Percentiles rank a stretch among this genome's conserved stretches.
phyloP scores from a whole-genome alignment of 2,888 invertebrate genomes.

The Limnephilus lunatus region DNA sequence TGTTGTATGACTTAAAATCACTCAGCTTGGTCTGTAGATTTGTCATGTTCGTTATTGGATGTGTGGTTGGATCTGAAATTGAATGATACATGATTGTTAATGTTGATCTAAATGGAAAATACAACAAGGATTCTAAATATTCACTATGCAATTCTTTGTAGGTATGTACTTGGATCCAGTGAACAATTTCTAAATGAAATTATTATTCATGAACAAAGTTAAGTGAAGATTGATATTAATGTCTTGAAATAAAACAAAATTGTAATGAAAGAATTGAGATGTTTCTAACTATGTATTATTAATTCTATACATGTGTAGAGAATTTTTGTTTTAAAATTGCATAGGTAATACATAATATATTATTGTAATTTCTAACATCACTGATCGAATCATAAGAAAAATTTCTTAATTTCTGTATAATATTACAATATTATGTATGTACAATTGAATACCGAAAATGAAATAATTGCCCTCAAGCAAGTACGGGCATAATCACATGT shows the following conservation, averaged over 20 bases:
- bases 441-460: neutral
- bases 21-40: slow-evolving; percentile 60
- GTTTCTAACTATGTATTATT: neutral
- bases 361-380: neutral
- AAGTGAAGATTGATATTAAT: neutral
- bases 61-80: slow-evolving; percentile 66
- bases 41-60: slow-evolving; percentile 62
- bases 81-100: slow-evolving; percentile 48
- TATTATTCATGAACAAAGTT: neutral
- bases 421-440: neutral
- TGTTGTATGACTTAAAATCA: slow-evolving; percentile 28
- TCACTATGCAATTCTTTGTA: neutral
- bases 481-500: neutral
- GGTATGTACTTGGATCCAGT: neutral
- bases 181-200: neutral
- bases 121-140: neutral
- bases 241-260: neutral
- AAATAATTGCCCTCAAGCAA: neutral
- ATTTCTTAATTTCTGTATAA: neutral
- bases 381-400: neutral
- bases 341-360: too few relatives aligned
- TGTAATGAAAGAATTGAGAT: neutral
- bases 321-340: neutral
- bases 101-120: neutral
- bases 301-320: neutral